Conservation (phyloP, 2,797 vertebrate species). For the Diplodus puntazzo region DNA sequence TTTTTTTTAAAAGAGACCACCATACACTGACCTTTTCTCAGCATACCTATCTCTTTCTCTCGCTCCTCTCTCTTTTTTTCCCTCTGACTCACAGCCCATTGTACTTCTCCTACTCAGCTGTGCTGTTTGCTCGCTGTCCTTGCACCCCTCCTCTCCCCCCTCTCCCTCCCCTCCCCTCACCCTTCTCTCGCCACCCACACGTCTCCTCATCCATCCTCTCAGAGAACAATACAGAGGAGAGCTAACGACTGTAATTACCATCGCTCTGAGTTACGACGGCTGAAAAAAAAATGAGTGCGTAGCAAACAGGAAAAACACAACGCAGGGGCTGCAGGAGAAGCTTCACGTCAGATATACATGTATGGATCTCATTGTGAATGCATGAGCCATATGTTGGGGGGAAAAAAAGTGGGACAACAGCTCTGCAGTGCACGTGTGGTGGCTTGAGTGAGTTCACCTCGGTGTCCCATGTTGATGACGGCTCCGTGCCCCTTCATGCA, state of each 20-base stretch:
- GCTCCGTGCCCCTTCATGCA: constrained; percentile 16
- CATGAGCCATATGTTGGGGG: constrained; percentile 35
- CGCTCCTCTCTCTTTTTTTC: constrained; percentile 26
- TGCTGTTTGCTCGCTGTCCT: constrained; percentile 64
- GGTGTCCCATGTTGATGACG: constrained; percentile 21
- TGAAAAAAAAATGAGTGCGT: constrained; percentile 5
- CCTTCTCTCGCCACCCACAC: constrained; percentile 74
- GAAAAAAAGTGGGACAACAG: constrained; percentile 30
- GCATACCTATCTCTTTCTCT: constrained; percentile 59
- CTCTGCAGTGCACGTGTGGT: constrained; percentile 17
- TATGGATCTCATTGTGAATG: constrained; percentile 44
- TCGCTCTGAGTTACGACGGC: constrained; percentile 35
- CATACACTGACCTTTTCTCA: constrained; percentile 68
- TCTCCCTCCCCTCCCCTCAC: constrained; percentile 56
- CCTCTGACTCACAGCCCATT: constrained; percentile 73
- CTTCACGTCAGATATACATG: constrained; percentile 6
- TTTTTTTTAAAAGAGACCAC: constrained; percentile 52
- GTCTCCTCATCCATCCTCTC: constrained; percentile 75
- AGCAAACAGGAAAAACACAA: constrained; percentile 27
- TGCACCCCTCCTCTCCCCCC: constrained; percentile 56
- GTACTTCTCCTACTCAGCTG: constrained; percentile 68
- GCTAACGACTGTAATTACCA: constrained; percentile 65
- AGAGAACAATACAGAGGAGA: constrained; percentile 64
- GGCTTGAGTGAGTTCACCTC: constrained; percentile 36
- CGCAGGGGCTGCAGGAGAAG: constrained; percentile 2